Percentiles rank a stretch among this genome's conserved stretches.
These are phyloP conservation scores for Drosophila watanabei DNA, from an alignment of 1,140 invertebrate genomes.

Conservation along the genomic window DNA sequence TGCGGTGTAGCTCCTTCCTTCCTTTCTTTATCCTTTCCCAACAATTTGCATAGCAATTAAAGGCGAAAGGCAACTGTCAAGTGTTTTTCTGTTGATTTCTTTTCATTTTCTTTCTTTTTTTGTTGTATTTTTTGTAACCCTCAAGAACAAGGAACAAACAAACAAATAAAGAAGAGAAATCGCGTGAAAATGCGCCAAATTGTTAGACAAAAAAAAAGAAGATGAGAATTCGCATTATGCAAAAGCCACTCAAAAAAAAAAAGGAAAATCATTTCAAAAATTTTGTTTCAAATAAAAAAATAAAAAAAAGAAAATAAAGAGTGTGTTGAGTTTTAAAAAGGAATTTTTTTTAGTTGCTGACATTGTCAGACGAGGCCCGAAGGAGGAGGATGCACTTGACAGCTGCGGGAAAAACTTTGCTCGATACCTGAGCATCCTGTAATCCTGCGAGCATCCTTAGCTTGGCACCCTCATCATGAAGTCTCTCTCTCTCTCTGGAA, in stretches of 20 bases:
- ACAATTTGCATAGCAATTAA: constrained; percentile 79
- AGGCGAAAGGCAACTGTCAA: constrained; percentile 63
- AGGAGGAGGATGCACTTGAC: constrained; percentile 62
- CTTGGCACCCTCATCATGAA: too few relatives aligned
- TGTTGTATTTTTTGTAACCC: background rate
- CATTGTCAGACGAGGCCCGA: constrained; percentile 35
- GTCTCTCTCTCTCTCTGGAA: too few relatives aligned
- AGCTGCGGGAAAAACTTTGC: constrained; percentile 50
- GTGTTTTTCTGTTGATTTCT: constrained; percentile 33
- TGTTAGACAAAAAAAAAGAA: constrained; percentile 61
- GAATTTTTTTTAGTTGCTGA: constrained; percentile 57
- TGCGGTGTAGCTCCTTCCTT: background rate
- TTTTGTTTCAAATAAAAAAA: constrained; percentile 26
- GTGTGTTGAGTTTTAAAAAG: constrained; percentile 42
- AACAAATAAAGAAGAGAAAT: constrained; percentile 54
- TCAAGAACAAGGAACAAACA: constrained; percentile 53
- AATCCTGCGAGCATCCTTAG: constrained; percentile 12
- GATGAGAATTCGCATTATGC: constrained; percentile 62
- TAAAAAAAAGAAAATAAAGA: background rate
- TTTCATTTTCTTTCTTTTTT: background rate
- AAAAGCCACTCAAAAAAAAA: constrained; percentile 28
- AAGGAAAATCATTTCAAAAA: constrained; percentile 72
- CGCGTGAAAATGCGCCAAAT: constrained; percentile 82
- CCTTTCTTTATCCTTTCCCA: background rate
- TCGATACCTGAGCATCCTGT: constrained; percentile 59